Conservation (phyloP, 2,888 invertebrate species). For the Drosophila quasianomalipes region DNA sequence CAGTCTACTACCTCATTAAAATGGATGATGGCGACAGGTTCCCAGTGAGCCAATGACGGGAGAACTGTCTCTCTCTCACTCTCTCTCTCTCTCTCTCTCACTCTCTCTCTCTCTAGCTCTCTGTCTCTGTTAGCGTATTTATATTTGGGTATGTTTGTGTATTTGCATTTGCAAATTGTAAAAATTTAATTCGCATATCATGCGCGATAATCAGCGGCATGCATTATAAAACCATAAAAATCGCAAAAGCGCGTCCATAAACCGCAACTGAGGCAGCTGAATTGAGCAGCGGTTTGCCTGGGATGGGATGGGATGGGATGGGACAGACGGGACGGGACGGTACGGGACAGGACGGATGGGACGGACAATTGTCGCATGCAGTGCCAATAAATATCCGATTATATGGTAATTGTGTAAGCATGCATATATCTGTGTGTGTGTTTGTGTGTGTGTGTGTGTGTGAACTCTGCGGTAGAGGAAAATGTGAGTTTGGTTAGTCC, state of each 20-base stretch:
- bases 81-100: neutral
- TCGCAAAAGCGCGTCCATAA: slow-evolving; percentile 75
- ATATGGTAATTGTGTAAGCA: slow-evolving; percentile 67
- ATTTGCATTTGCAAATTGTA: slow-evolving; percentile 79
- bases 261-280: slow-evolving; percentile 37
- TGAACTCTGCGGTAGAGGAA: slow-evolving; percentile 5
- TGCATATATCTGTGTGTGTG: neutral
- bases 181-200: slow-evolving; percentile 80
- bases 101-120: neutral
- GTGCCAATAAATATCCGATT: slow-evolving; percentile 76
- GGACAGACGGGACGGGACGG: neutral
- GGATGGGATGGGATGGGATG: neutral
- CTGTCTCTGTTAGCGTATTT: neutral
- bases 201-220: slow-evolving; percentile 79
- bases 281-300: neutral
- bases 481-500: slow-evolving; percentile 32
- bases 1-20: slow-evolving; percentile 65
- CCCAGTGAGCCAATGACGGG: neutral
- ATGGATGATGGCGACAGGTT: slow-evolving; percentile 53
- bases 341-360: neutral
- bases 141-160: slow-evolving; percentile 20
- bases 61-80: neutral
- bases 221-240: slow-evolving; percentile 83
- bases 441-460: slow-evolving; percentile 8
- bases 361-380: slow-evolving; percentile 77